Evolutionary conservation across 2,888 invertebrate genomes (phyloP).

Genomic region (Drosophila picticornis): DNA sequence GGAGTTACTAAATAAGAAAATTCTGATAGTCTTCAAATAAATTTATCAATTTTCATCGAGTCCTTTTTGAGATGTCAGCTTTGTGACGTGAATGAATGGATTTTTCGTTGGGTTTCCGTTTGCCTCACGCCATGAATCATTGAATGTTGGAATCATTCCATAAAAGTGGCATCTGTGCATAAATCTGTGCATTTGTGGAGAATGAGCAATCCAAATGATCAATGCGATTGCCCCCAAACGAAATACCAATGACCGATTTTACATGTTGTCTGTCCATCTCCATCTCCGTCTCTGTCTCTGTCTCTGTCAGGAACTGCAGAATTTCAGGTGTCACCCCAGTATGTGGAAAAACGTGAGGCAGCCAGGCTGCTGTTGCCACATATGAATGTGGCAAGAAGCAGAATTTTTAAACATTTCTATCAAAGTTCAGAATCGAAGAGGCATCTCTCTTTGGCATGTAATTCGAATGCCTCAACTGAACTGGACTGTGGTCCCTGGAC

Average conservation of each 20-base stretch:
- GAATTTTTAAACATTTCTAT: slow-evolving; percentile 68
- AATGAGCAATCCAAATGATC: slow-evolving; percentile 11
- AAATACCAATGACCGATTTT: slow-evolving; percentile 18
- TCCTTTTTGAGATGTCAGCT: slow-evolving; percentile 4
- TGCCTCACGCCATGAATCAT: slow-evolving; percentile 14
- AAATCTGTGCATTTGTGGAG: slow-evolving; percentile 1
- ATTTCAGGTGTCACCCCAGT: slow-evolving; percentile 46
- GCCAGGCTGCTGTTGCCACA: neutral
- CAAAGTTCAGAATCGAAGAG: slow-evolving; percentile 45
- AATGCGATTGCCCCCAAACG: slow-evolving; percentile 24
- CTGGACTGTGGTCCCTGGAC: slow-evolving; percentile 4
- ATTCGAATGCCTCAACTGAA: slow-evolving; percentile 52
- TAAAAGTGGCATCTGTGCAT: slow-evolving; percentile 5
- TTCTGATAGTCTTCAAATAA: neutral
- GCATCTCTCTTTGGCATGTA: slow-evolving; percentile 18
- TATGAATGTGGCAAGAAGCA: slow-evolving; percentile 19
- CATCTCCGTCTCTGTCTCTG: slow-evolving; percentile 26
- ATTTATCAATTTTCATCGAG: neutral
- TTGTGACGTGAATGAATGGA: slow-evolving; percentile 12
- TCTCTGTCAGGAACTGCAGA: slow-evolving; percentile 47
- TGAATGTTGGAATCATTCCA: slow-evolving; percentile 4
- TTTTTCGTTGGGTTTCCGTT: neutral
- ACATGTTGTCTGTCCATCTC: slow-evolving; percentile 4
- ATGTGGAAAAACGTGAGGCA: neutral
- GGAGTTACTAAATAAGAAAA: neutral